Base-by-base conservation (phyloP, 2,888 invertebrate species). In the Salpingus planirostris region DNA sequence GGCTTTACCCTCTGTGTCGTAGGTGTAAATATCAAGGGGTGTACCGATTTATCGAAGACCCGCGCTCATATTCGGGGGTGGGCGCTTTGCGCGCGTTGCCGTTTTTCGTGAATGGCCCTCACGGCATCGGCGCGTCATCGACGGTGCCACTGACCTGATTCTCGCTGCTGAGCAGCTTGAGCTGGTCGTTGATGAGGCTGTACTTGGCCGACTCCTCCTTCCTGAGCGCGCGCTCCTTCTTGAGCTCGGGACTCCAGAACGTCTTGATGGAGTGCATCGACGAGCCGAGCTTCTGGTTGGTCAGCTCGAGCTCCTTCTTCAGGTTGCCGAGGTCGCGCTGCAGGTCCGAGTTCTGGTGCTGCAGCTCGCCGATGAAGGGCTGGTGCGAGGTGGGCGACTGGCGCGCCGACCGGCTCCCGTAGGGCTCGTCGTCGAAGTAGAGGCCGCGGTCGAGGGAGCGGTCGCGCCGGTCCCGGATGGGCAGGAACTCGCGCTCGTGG, bases 201-300 rank as follows among this genome's bases (percentile, higher is more conserved):
- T 92, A 93, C 68, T 95, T 93, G 59, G 92, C 90, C 64, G 90
- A 89, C 68, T 98, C 97, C 67, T 98, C 97, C 64, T 97, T 97
- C 50, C 97, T 74, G 53, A 96, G 65, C 29, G 93, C 91, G 45
- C 97, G 72, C 69, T 98, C 97, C 68, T 96, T 95, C 71, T 98
- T 98, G 65, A 98, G 72, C 70, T 98, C 98, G 11, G 98, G 98
- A 62, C 95, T 95, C 98, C 98, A 98, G 70, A 98, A 99, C 33
- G 96, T 97, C 73, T 97, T 97, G 67, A 98, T 98, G 69, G 93
- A 95, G 70, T 97, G 96, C 96, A 98, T 98, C 57, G 90, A 91
- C 61, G 93, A 93, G 64, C 92, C 91, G 54, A 97, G 76, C 69
- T 97, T 97, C 70, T 96, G 93, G 67, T 93, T 93, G 47, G 93